Evolutionary conservation across 2,113 vertebrate species (phyloP), one percentile per base, ranked within the genome.

Genomic region (Tetraodon nigroviridis): DNA sequence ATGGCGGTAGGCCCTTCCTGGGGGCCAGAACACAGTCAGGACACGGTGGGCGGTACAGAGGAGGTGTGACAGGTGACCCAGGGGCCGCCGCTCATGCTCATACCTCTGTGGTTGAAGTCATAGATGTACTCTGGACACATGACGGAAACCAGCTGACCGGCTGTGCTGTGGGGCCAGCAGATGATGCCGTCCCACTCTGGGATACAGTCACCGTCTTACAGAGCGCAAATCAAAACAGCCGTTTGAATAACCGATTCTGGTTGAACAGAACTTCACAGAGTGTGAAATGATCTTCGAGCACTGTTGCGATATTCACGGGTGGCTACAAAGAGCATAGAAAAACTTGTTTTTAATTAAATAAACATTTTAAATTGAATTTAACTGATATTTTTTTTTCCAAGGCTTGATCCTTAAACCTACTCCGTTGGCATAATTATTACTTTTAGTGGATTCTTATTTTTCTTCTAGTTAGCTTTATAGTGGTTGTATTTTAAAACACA

Each of bases 111-210:
- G 82, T 96, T 94, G 80, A 96, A 96, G 88, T 96, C 94, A 0
- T 96, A 94, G 88, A 96, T 92, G 80, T 96, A 95, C 11, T 91
- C 85, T 0, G 94, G 94, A 69, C 94, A 96, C 12, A 82, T 73
- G 13, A 92, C 90, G 0, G 91, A 86, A 21, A 95, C 89, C 67
- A 92, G 80, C 81, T 92, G 88, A 61, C 87, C 78, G 0, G 90
- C 87, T 53, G 64, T 75, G 61, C 92, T 91, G 71, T 61, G 67
- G 0, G 93, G 94, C 94, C 94, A 96, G 61, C 94, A 96, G 84
- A 93, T 93, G 54, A 96, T 93, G 24, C 93, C 93, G 0, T 96
- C 94, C 94, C 94, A 96, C 77, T 96, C 92, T 0, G 94, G 91
- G 55, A 74, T 51, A 59, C 94, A 96, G 57, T 86, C 82, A 18